These are phyloP conservation scores for Stegostoma tigrinum DNA, from an alignment of 2,113 vertebrate genomes.

Conservation along the genomic window DNA sequence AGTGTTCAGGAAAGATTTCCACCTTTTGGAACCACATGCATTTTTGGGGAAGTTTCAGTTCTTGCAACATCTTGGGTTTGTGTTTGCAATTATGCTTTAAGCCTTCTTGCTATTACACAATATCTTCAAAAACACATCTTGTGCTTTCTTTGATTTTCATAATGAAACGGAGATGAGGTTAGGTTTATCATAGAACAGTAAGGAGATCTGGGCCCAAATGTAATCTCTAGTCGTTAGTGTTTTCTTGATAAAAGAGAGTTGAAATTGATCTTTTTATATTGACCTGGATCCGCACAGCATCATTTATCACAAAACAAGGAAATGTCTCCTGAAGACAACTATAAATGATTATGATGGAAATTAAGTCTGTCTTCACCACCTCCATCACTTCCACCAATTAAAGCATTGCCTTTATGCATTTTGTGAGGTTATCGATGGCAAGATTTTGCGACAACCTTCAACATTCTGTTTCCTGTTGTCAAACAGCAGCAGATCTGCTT, in stretches of 20 bases:
- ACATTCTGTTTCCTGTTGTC: neutral
- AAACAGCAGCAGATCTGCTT: neutral
- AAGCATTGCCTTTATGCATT: neutral
- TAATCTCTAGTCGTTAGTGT: neutral
- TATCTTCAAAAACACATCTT: neutral
- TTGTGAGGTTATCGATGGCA: neutral
- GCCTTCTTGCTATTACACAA: neutral
- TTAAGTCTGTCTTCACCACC: neutral
- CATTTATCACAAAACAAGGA: neutral
- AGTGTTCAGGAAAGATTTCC: neutral
- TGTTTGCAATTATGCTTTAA: neutral
- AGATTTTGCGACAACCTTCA: neutral
- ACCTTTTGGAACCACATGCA: neutral
- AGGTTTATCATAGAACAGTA: neutral
- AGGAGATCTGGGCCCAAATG: neutral
- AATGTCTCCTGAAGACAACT: neutral
- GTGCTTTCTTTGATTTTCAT: neutral
- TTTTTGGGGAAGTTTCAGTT: too few species aligned
- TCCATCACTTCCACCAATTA: neutral
- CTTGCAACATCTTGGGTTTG: too few species aligned
- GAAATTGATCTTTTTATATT: neutral
- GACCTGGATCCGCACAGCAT: too few species aligned
- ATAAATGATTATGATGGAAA: neutral
- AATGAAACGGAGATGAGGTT: too few species aligned
- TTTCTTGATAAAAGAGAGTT: neutral